A percentile compares a stretch with the other conserved stretches of the same genome.
These are phyloP conservation scores for Sebastes hopkinsi DNA, from an alignment of 2,797 vertebrate species.

Conservation along the genomic window DNA sequence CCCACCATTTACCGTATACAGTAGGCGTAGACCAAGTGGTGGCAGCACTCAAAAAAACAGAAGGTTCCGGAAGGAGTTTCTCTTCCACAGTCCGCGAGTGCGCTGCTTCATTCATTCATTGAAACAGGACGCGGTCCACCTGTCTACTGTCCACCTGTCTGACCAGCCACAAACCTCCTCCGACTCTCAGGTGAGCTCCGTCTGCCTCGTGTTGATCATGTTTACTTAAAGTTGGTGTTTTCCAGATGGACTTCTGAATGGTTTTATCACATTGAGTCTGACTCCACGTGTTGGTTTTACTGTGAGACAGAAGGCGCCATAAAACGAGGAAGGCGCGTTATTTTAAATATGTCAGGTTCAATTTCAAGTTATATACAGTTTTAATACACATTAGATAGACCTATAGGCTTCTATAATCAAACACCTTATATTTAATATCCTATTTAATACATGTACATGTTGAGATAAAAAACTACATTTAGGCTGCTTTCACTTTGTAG, in stretches of 20 bases:
- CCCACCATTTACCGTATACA: neutral
- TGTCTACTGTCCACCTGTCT: neutral
- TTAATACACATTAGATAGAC: neutral
- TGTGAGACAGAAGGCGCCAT: neutral
- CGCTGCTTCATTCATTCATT: neutral
- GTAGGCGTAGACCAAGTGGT: neutral
- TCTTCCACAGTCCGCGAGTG: rapidly evolving
- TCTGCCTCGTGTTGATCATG: neutral
- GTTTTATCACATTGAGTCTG: rapidly evolving
- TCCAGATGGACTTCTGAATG: neutral
- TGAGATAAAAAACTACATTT: neutral
- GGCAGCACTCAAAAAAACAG: neutral
- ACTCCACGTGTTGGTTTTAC: rapidly evolving
- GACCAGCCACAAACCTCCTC: neutral
- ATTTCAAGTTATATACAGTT: neutral
- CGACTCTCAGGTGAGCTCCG: constrained; percentile 11
- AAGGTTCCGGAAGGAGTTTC: neutral
- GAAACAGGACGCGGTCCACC: rapidly evolving
- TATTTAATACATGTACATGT: rapidly evolving
- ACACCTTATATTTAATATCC: neutral
- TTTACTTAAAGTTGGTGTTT: neutral
- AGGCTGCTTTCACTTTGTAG: neutral
- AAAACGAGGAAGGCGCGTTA: neutral
- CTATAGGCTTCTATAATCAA: neutral
- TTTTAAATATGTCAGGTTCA: no score